Evolutionary conservation across 2,797 vertebrate genomes (phyloP).

Genomic region (Setipinna tenuifilis): DNA sequence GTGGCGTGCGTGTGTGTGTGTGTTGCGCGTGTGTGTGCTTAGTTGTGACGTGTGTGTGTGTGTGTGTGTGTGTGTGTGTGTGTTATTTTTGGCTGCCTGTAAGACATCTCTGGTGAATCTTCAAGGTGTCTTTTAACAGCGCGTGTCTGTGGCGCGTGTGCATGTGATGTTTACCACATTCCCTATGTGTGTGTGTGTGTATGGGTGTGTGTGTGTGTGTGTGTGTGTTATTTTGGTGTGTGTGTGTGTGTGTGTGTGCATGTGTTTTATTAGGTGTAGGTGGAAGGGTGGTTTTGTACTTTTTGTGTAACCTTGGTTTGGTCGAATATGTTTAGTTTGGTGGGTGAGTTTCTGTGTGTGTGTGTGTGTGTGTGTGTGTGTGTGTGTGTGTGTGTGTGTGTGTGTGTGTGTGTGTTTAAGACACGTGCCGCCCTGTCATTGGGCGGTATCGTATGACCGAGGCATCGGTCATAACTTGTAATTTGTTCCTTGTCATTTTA

Average conservation of each 20-base stretch:
- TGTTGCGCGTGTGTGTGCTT: not conserved
- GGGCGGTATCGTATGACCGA: not conserved
- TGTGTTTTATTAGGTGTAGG: not conserved
- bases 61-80: conserved; percentile 23
- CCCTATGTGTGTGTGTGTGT: not conserved
- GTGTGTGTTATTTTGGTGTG: not conserved
- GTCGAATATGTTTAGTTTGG: not conserved
- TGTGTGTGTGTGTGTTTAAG: not conserved
- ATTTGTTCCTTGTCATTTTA: not conserved
- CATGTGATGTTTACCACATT: conserved; percentile 10
- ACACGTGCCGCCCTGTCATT: conserved; percentile 2
- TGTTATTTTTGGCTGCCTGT: conserved; percentile 5
- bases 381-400: not conserved
- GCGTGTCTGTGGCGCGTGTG: conserved; percentile 12
- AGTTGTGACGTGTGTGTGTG: not conserved
- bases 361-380: not conserved
- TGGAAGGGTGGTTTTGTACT: not conserved
- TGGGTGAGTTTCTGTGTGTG: not conserved
- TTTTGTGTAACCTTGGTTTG: not conserved
- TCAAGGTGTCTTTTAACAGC: not conserved
- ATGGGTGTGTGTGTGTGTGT: not conserved
- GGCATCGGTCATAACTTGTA: not conserved
- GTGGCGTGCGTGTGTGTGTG: not conserved
- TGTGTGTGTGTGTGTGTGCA: not conserved
- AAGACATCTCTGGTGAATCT: not conserved